Percentiles rank a stretch among this genome's conserved stretches.
These are phyloP conservation scores for Megastigmus dorsalis DNA, from an alignment of 2,888 invertebrate species.

Conservation along the genomic window DNA sequence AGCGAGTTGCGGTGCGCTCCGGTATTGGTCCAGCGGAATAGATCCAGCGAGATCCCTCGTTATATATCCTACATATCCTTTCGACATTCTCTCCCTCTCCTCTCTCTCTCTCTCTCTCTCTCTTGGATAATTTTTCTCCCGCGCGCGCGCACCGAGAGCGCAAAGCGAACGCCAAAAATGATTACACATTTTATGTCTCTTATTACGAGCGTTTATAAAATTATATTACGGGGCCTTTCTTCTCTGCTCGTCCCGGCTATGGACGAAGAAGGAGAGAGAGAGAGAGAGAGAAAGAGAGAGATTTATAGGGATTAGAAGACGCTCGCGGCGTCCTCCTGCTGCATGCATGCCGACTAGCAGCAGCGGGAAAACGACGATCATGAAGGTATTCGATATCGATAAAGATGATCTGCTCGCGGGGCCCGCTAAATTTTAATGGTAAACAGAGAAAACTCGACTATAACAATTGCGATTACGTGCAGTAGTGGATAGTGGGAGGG, in stretches of 20 bases:
- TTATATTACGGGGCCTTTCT: neutral
- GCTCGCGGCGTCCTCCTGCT: neutral
- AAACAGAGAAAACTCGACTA: slow-evolving; percentile 1
- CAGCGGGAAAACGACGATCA: slow-evolving; percentile 10
- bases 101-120: neutral
- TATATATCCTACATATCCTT: slow-evolving; percentile 11
- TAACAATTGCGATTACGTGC: too few species aligned
- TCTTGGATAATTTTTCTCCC: too few species aligned
- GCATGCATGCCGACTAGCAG: too few species aligned
- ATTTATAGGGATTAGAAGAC: too few species aligned
- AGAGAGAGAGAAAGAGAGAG: neutral
- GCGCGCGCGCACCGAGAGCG: neutral
- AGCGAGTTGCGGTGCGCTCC: slow-evolving; percentile 10
- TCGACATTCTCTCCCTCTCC: slow-evolving; percentile 12
- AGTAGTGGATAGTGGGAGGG: neutral
- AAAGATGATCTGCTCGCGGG: slow-evolving; percentile 14
- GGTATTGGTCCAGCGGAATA: too few species aligned
- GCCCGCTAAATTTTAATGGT: slow-evolving; percentile 21
- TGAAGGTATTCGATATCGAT: slow-evolving; percentile 20
- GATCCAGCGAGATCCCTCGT: slow-evolving; percentile 41
- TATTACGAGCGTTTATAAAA: slow-evolving; percentile 37
- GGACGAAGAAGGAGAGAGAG: neutral
- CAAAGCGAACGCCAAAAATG: too few species aligned
- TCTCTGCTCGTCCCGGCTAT: too few species aligned
- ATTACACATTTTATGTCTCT: slow-evolving; percentile 44